Base-by-base conservation (phyloP, 2,888 invertebrate species). In the Cactoblastis cactorum region DNA sequence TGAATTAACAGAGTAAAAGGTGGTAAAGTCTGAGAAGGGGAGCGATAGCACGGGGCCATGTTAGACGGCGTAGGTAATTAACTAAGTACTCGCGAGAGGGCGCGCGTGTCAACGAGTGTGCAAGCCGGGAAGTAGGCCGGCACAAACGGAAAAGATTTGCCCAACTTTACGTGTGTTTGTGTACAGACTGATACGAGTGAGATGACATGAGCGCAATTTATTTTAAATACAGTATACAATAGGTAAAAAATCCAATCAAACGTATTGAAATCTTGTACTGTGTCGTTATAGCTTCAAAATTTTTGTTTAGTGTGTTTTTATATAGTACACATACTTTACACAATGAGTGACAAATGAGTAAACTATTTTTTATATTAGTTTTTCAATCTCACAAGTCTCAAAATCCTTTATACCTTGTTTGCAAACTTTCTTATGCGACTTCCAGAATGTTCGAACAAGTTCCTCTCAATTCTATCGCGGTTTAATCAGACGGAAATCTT, bases 81-180 rank as follows among this genome's bases (percentile, higher is more conserved):
- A 43, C 43, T 43, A 43, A 43, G 43, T 43, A 28, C 43, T 43
- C 15, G 15, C 43, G 5, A 43, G 28, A 17, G 32, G 43, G 43
- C 28, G 28, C 17, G 43, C 28, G 43, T 43, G 43, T 43, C 43
- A 28, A 43, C 43, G 32, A 28, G 43, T 22, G 22, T 22, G 43
- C 43, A 43, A 15, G 43, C 15, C 24, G 28, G 24, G 19, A 43
- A 43, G 9, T 43, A 28, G 43, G 43, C 4, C 43, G 17, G 24
- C 5, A n/a, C 43, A 17, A 9, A 35, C 17, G 15, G 6, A 5
- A 35, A 37, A 11, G 37, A n/a, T n/a, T n/a, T n/a, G n/a, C n/a
- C n/a, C n/a, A n/a, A n/a, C n/a, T 37, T 5, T 17, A 15, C 15
- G 9, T 2, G 3, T 1, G 3, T 15, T 6, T 35, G 28, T 15